These are phyloP conservation scores for Acanthosoma haemorrhoidale DNA, from an alignment of 2,888 invertebrate genomes.

Conservation along the genomic window DNA sequence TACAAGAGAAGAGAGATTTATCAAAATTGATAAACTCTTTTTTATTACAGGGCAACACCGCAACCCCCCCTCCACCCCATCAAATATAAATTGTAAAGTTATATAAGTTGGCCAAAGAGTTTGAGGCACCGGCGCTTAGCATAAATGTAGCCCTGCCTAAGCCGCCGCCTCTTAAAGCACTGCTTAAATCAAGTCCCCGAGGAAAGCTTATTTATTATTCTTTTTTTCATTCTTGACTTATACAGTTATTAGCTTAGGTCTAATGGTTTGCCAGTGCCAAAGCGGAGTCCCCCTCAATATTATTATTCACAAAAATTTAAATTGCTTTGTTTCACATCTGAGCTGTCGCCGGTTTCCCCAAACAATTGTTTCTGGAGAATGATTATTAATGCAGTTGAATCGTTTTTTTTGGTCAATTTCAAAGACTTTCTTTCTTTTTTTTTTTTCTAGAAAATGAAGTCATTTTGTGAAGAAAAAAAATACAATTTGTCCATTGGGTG, in stretches of 20 bases:
- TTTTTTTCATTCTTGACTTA: background rate
- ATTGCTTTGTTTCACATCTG: background rate
- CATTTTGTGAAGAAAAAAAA: too few species aligned
- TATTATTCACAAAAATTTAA: background rate
- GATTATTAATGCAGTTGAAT: background rate
- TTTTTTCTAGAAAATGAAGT: too few species aligned
- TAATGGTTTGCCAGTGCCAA: background rate
- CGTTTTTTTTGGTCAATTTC: too few species aligned
- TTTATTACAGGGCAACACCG: background rate
- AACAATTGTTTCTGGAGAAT: background rate
- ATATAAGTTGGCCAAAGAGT: too few species aligned
- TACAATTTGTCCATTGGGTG: too few species aligned
- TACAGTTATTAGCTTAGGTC: background rate
- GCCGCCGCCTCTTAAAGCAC: background rate
- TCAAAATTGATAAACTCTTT: conserved; percentile 2
- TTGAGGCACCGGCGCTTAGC: background rate
- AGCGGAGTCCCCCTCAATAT: background rate
- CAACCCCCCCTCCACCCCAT: background rate
- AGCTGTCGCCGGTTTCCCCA: background rate
- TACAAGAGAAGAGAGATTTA: background rate
- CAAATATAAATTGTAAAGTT: conserved; percentile 10
- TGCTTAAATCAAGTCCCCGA: conserved; percentile 1
- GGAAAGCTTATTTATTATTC: background rate
- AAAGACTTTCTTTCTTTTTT: too few species aligned
- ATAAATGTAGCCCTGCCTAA: background rate